Base-by-base conservation (phyloP, 1,140 invertebrate genomes). In the Chelonus insularis region DNA sequence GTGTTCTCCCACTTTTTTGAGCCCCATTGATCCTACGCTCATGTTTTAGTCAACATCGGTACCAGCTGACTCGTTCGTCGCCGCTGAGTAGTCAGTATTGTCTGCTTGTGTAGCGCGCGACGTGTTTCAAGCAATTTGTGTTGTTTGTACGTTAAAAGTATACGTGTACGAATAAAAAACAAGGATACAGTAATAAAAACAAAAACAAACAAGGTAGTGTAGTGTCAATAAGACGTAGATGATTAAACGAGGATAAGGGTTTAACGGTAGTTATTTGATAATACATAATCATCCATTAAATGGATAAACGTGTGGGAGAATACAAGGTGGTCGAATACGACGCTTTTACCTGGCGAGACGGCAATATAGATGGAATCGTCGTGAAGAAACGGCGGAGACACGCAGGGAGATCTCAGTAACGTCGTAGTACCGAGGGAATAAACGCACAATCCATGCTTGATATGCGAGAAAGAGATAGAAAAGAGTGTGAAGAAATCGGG, bases 11-110 rank as follows among this genome's bases (percentile, higher is more conserved):
- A 29, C 25, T 29, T 29, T 4, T 16, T 8, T 16, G 8, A 4
- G 54, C 18, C 58, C 48, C 48, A 21, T 20, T 54, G 50, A 32
- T 57, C 43, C 60, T 50, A 62, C 60, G 60, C 60, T 51, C 29
- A 56, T 62, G 60, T 18, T 45, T 20, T 11, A 57, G 43, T 56
- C 48, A 60, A 54, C 48, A 60, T 43, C 37, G 23, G 18, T 47
- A 60, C 60, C 60, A 62, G 60, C 60, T 62, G 60, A 62, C 45
- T 57, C 52, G 23, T 56, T 60, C 36, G 60, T 36, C 51, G 60
- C 23, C 7, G n/a, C 12, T 43, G 23, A 25, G 29, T 57, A 21
- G 36, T 32, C 55, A 20, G 51, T 55, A 61, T 37, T 55, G 39
- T 61, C 45, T 39, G 59, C 51, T 61, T 55, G 50, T 61, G 43